Evolutionary conservation across 2,113 vertebrate genomes (phyloP), one percentile per base, ranked within the genome.

Genomic region (Misgurnus anguillicaudatus): DNA sequence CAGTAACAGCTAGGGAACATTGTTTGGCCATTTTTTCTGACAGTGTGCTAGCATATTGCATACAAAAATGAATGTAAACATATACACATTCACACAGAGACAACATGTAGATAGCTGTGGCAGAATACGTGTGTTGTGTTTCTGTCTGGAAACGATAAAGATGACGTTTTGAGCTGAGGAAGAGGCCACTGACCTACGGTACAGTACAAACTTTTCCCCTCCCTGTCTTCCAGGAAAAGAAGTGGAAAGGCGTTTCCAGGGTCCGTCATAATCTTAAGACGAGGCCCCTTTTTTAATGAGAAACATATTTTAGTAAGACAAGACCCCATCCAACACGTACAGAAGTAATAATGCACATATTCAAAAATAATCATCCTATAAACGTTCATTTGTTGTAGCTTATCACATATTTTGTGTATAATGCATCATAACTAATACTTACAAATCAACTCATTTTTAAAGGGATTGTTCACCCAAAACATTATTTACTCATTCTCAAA

Each of bases 221-320:
- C 70, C 17, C 42, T 60, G 64, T 64, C 45, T 66, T 82, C 72
- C 85, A 48, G 67, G 70, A 77, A 68, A 47, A 79, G 47, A 77
- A 45, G 39, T 61, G 73, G 39, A 55, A 69, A 36, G 61, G 57
- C 64, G 68, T 41, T 36, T 70, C 75, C n/a, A 60, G n/a, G 36
- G 70, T 72, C 71, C 11, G 51, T 86, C 87, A 82, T 82, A 87
- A 82, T 85, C 82, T 82, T 77, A 53, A 68, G 67, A 81, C 78
- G 75, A 87, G 86, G 83, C 84, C 86, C 78, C 0, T 55, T 80
- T 57, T 77, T 57, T 90, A 89, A 90, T 90, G 39, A 87, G 84
- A 79, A 81, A 86, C 90, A 89, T 79, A 86, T 89, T 91, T 89
- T 71, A 80, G 62, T 45, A 80, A 70, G 48, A 69, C 65, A 10